A percentile compares a stretch with the other conserved stretches of the same genome.
Evolutionary conservation across 2,113 vertebrate genomes (phyloP).

Genomic region (Trogon surrucura): DNA sequence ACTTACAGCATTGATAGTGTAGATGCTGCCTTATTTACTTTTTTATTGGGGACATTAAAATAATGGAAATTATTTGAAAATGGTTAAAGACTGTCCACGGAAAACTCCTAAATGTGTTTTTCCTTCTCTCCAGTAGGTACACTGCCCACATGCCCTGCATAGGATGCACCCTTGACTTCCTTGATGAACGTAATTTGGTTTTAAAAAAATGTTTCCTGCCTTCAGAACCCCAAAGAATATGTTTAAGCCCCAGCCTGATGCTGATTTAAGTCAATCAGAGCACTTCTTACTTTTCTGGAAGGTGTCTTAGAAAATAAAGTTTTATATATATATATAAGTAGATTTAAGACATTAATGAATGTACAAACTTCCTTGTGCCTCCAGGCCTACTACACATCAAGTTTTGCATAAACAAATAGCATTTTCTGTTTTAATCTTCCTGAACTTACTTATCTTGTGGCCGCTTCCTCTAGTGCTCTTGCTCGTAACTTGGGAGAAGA

Average conservation of each 20-base stretch:
- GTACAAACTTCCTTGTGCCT: background rate
- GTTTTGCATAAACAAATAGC: background rate
- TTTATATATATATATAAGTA: background rate
- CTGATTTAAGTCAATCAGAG: background rate
- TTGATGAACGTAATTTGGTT: background rate
- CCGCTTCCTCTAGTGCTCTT: too few species aligned
- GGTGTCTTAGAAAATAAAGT: background rate
- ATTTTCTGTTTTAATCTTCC: background rate
- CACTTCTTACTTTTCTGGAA: background rate
- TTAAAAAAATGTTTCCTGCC: background rate
- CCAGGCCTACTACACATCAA: background rate
- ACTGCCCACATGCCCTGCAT: background rate
- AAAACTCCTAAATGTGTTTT: background rate
- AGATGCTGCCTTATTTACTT: background rate
- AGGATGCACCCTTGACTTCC: background rate
- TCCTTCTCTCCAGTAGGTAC: background rate
- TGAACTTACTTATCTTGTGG: background rate
- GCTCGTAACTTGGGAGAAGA: too few species aligned
- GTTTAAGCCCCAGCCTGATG: background rate
- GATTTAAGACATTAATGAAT: background rate
- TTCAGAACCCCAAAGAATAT: background rate
- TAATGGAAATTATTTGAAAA: background rate
- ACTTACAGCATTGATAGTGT: background rate
- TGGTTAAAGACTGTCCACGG: background rate
- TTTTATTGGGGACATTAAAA: background rate